Conservation (phyloP, 1,140 invertebrate genomes). For the Magallana angulata region DNA sequence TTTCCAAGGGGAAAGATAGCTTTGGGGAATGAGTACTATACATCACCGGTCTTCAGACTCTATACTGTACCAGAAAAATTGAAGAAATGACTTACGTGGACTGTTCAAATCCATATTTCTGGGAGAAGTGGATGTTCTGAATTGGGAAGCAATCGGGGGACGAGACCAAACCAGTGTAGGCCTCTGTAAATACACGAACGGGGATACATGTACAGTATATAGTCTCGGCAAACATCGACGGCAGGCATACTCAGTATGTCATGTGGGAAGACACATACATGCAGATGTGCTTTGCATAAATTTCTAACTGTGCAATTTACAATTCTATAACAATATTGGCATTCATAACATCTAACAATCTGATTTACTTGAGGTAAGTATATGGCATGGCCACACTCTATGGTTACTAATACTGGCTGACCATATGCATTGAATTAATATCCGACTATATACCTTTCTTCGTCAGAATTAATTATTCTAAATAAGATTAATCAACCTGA, state of each 20-base stretch:
- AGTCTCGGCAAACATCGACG: background rate
- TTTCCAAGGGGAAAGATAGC: background rate
- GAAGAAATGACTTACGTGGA: slow-evolving; percentile 32
- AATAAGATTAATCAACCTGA: no score
- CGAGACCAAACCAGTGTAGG: slow-evolving; percentile 30
- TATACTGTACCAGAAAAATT: background rate
- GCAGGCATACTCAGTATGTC: no score
- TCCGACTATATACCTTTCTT: no score
- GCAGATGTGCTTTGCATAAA: no score
- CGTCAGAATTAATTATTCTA: no score
- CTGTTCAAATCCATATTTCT: slow-evolving; percentile 51
- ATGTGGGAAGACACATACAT: no score
- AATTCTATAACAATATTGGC: background rate
- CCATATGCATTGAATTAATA: no score
- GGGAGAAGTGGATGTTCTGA: slow-evolving; percentile 9
- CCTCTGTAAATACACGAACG: background rate
- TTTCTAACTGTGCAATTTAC: background rate
- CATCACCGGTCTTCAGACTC: background rate
- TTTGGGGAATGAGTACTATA: background rate
- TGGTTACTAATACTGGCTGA: no score
- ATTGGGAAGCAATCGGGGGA: slow-evolving; percentile 45
- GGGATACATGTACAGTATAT: background rate
- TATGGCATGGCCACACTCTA: no score
- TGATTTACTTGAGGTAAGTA: background rate
- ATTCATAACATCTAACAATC: background rate